Base-by-base conservation (phyloP, 2,797 vertebrate species). In the Sternarchorhynchus goeldii region DNA sequence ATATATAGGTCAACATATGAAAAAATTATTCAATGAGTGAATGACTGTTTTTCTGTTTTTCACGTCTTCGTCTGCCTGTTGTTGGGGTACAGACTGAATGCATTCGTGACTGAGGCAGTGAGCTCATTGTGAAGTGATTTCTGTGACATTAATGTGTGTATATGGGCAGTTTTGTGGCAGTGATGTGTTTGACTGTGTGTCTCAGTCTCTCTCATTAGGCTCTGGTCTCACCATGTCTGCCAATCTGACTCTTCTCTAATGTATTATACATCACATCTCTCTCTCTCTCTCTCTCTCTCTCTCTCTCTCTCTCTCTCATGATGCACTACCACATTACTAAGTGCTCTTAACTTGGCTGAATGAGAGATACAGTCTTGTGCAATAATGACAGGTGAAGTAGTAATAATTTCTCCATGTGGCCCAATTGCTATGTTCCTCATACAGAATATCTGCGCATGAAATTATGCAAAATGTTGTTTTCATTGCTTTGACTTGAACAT, bases 141-240 rank as follows among this genome's bases (percentile, higher is more conserved):
- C 53, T 71, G 69, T 25, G 41, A 41, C 74, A 69, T 75, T 4
- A 58, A 96, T 96, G 97, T 78, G 97, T 98, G 83, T 98, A 98
- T 91, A 99, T 99, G 39, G 95, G 98, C 96, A 0, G 92, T 98
- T 25, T 18, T 96, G 95, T 86, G 97, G 96, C 88, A 98, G 95
- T 0, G 67, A 72, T 63, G 32, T 12, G 10, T 64, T 3, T 53
- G 14, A 68, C 21, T 36, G 64, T 79, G 50, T 70, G 50, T 70
- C 39, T 31, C 25, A 57, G 31, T 20, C 29, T 70, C 29, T 70
- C 68, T 71, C 68, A 71, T 71, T 71, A 71, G 41, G 31, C 32
- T 71, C 55, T 71, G 69, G n/a, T 55, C 56, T 74, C 41, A 75
- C 32, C 41, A 69, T 57, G 58, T 56, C 72, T 80, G 53, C 32